A percentile compares a stretch with the other conserved stretches of the same genome.
These are phyloP conservation scores for Vulpes vulpes DNA, from an alignment of 2,113 vertebrate genomes.

Conservation along the genomic window DNA sequence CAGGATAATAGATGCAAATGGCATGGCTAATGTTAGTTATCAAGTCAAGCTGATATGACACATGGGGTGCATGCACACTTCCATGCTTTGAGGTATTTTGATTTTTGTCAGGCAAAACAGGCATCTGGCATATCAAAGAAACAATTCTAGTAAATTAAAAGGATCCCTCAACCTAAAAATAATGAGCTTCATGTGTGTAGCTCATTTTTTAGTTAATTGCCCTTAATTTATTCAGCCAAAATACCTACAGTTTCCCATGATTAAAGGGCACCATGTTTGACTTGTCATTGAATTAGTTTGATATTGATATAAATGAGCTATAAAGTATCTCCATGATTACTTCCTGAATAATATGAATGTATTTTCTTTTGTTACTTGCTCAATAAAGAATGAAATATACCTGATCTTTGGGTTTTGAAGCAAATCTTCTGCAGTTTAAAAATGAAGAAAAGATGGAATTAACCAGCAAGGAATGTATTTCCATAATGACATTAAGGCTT, in stretches of 20 bases:
- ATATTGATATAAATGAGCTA: slow-evolving; percentile 85
- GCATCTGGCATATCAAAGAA: slow-evolving; percentile 79
- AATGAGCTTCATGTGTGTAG: slow-evolving; percentile 85
- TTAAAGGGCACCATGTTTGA: slow-evolving; percentile 86
- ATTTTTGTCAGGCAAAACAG: slow-evolving; percentile 63
- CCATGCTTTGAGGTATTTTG: slow-evolving; percentile 37
- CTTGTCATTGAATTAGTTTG: slow-evolving; percentile 85
- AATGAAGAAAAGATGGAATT: slow-evolving; percentile 77
- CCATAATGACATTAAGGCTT: slow-evolving; percentile 68
- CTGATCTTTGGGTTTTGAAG: slow-evolving; percentile 70
- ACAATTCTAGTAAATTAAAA: slow-evolving; percentile 74
- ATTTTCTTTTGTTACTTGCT: slow-evolving; percentile 82
- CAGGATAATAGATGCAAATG: not conserved
- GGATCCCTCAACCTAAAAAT: slow-evolving; percentile 83
- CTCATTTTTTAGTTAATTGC: slow-evolving; percentile 85
- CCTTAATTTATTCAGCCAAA: slow-evolving; percentile 87
- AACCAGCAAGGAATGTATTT: slow-evolving; percentile 75
- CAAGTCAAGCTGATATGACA: not conserved
- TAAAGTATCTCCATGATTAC: slow-evolving; percentile 81
- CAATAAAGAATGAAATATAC: slow-evolving; percentile 83
- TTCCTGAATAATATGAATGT: slow-evolving; percentile 82
- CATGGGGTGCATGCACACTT: not conserved
- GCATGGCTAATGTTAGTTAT: not conserved
- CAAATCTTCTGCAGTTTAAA: slow-evolving; percentile 74
- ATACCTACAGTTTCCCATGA: slow-evolving; percentile 82